Conservation (phyloP, 2,797 vertebrate species). For the Mormyrus proboscirostris region DNA sequence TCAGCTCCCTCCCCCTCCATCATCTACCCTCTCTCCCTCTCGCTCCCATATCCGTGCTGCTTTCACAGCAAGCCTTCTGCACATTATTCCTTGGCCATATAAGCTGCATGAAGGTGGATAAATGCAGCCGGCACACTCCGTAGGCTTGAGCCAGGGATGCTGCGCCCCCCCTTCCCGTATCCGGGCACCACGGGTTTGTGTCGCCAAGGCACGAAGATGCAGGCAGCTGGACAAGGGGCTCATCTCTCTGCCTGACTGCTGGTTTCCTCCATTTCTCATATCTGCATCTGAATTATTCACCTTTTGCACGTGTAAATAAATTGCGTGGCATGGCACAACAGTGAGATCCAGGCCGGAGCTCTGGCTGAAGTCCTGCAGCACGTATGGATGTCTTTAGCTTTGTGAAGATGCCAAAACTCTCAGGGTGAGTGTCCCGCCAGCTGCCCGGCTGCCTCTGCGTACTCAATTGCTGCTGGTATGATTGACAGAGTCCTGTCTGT, state of each 20-base stretch:
- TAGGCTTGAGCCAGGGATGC: background rate
- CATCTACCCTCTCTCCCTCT: background rate
- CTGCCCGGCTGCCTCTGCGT: background rate
- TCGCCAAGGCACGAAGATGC: background rate
- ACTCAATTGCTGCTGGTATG: background rate
- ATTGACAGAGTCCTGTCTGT: background rate
- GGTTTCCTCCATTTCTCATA: background rate
- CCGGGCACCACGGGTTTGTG: background rate
- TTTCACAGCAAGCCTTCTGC: background rate
- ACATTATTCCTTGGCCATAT: background rate
- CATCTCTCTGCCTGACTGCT: background rate
- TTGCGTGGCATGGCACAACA: background rate
- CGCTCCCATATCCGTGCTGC: background rate
- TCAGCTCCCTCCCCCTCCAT: background rate
- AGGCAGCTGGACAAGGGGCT: background rate
- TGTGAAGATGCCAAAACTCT: slow-evolving; percentile 6
- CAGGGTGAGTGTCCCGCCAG: background rate
- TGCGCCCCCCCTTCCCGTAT: background rate
- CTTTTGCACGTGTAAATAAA: background rate
- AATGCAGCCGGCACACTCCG: background rate
- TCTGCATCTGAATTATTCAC: background rate
- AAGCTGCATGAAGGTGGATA: background rate
- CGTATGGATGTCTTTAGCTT: background rate
- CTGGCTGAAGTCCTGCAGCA: background rate
- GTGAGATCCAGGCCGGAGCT: background rate